Percentiles rank a stretch among this genome's conserved stretches.
These are phyloP conservation scores for Vicugna pacos DNA, from an alignment of 2,113 vertebrate genomes.

Conservation along the genomic window DNA sequence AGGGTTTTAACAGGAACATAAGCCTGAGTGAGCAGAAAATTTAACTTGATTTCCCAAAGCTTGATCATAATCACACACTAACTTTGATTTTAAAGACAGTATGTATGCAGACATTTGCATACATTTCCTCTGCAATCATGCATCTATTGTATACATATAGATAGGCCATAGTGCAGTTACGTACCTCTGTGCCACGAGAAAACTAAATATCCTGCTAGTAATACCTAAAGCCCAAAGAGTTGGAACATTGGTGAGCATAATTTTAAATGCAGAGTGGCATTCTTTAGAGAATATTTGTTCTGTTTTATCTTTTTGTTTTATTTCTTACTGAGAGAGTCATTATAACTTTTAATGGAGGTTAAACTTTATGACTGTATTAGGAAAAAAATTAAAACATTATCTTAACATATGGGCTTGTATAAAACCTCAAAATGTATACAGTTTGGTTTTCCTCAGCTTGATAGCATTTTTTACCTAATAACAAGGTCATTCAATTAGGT, in stretches of 20 bases:
- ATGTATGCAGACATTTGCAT: constrained; percentile 8
- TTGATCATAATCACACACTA: constrained; percentile 74
- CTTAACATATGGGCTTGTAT: not conserved
- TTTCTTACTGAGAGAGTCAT: not conserved
- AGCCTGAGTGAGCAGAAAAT: constrained; percentile 32
- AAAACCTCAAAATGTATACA: not conserved
- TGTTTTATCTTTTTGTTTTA: not conserved
- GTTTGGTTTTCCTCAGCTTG: not conserved
- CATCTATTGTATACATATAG: constrained; percentile 64
- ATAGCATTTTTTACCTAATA: constrained; percentile 31
- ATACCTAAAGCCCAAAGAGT: not conserved
- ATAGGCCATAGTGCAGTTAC: not conserved
- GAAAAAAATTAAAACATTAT: not conserved
- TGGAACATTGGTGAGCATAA: not conserved
- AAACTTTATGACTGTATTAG: not conserved
- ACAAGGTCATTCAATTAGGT: not conserved
- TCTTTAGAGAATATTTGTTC: not conserved
- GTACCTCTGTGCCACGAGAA: not conserved
- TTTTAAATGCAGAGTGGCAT: not conserved
- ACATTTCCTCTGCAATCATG: constrained; percentile 56
- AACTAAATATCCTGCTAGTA: constrained; percentile 19
- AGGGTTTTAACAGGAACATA: not conserved
- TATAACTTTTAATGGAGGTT: not conserved
- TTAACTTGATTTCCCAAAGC: constrained; percentile 59
- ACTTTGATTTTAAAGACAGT: constrained; percentile 74